Evolutionary conservation across 1,140 invertebrate genomes (phyloP), one percentile per base, ranked within the genome.

Genomic region (Thaumatotibia leucotreta): DNA sequence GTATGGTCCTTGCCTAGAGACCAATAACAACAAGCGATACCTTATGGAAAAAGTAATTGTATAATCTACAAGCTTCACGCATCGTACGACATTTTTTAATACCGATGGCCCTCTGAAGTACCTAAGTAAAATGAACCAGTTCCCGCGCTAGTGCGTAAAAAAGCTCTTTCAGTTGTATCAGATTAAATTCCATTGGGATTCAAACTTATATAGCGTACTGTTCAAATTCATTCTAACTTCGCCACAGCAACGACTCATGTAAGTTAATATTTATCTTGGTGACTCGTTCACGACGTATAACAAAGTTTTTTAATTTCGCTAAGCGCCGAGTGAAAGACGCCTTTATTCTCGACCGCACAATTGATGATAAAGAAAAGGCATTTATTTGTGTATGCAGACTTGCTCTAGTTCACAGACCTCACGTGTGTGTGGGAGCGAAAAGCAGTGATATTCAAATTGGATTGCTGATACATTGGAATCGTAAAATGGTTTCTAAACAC

Each of bases 231-330:
- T 58, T 29, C 11, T 58, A 31, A 58, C 52, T 58, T 58, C 24
- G 14, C 14, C 52, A 24, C 29, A n/a, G 11, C 29, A 31, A 58
- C 23, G 52, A 29, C 27, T 58, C 52, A 24, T 58, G 52, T 14
- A 58, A 58, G 52, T 58, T 58, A 58, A 58, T 58, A 58, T 58
- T 58, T 58, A 58, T 58, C 52, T 58, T 58, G 11, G 52, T 29
- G 23, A 27, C 52, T 58, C 27, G 52, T 58, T 58, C 27, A 24
- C 23, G 24, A 58, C 24, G 52, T 58, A 58, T 27, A 58, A 58
- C 52, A 27, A 58, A 58, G 52, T 58, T 58, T 58, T 58, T 58
- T 58, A 58, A 58, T 58, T 58, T 58, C 52, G 24, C 52, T 58
- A 58, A 58, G 24, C 52, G 52, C 52, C 52, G 52, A 27, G 23